phyloP scores from a whole-genome alignment of 2,888 invertebrate genomes.

The Buathra laborator region DNA sequence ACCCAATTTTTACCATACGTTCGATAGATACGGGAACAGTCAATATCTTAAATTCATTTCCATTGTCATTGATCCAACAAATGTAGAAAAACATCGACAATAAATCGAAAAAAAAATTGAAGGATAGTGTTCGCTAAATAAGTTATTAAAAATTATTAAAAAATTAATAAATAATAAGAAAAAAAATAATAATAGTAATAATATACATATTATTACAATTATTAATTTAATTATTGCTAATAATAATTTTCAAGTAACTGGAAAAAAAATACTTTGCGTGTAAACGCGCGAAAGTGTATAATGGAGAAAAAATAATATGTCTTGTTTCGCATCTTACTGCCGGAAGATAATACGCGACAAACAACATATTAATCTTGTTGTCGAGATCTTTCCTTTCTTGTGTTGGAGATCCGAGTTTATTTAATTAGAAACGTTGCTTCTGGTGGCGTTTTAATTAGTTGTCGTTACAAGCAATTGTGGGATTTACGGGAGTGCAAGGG shows the following conservation, averaged over 20 bases:
- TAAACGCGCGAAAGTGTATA: not conserved
- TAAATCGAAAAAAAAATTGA: too few species aligned
- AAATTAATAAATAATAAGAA: too few species aligned
- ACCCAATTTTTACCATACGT: not conserved
- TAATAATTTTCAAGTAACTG: not conserved
- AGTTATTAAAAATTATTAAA: too few species aligned
- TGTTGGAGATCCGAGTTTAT: slow-evolving; percentile 6
- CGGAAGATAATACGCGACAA: slow-evolving; percentile 6
- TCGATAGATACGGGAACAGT: not conserved
- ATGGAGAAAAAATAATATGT: not conserved
- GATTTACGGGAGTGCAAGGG: not conserved
- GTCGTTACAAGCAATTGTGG: slow-evolving; percentile 7
- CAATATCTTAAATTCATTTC: not conserved
- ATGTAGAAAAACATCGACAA: too few species aligned
- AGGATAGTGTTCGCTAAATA: too few species aligned
- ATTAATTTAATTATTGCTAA: not conserved
- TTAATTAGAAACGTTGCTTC: slow-evolving; percentile 5
- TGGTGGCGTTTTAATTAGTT: slow-evolving; percentile 21
- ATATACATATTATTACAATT: not conserved
- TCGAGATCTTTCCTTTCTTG: not conserved
- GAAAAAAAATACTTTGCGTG: not conserved
- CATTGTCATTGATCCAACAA: too few species aligned
- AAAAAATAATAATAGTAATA: too few species aligned
- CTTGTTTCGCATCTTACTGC: not conserved
- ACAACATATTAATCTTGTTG: not conserved